Evolutionary conservation across 1,140 invertebrate genomes (phyloP).

Genomic region (Medauroidea extradentata): DNA sequence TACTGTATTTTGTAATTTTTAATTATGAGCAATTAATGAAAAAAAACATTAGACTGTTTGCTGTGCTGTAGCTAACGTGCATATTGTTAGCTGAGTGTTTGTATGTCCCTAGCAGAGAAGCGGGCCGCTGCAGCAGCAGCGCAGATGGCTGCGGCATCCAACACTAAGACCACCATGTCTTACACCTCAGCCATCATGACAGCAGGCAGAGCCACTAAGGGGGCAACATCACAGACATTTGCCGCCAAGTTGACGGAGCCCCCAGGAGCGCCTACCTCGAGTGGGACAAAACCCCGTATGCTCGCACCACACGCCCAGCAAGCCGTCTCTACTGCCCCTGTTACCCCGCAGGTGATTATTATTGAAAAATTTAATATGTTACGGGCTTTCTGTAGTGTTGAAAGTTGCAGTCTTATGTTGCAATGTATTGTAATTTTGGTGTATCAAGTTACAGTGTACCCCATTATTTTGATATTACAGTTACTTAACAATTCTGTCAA

Average conservation of each 20-base stretch:
- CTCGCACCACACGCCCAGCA: background rate
- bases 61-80: no score
- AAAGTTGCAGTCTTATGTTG: no score
- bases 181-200: slow-evolving; percentile 59
- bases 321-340: slow-evolving; percentile 27
- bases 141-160: slow-evolving; percentile 45
- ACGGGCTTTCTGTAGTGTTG: no score
- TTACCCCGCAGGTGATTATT: background rate
- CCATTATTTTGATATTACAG: no score
- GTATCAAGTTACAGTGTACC: no score
- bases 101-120: slow-evolving; percentile 40
- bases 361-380: background rate
- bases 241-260: slow-evolving; percentile 55
- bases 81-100: no score
- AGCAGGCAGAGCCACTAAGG: slow-evolving; percentile 45
- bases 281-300: background rate
- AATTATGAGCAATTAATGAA: no score
- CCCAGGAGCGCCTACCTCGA: background rate
- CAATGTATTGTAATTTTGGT: no score
- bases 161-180: slow-evolving; percentile 57
- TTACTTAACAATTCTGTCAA: no score
- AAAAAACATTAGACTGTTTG: no score
- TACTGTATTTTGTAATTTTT: no score
- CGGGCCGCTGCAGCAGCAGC: slow-evolving; percentile 44
- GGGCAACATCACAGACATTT: slow-evolving; percentile 52